Evolutionary conservation across 2,113 vertebrate genomes (phyloP).

Genomic region (Pluvianellus socialis): DNA sequence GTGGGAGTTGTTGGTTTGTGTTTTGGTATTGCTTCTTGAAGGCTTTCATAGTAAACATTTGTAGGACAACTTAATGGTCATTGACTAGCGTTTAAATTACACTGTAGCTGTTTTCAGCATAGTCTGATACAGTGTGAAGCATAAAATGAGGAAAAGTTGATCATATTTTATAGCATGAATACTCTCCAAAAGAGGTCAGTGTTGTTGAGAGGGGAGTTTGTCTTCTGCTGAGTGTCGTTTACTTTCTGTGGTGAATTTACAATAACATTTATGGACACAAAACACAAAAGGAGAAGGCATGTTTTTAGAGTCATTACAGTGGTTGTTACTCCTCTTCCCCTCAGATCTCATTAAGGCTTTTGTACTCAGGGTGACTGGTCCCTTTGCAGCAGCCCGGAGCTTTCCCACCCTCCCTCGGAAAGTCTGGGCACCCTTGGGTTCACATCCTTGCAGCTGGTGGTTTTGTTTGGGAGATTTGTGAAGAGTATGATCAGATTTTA

Average conservation of each 20-base stretch:
- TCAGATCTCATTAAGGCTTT: constrained; percentile 14
- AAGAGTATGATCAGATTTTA: neutral
- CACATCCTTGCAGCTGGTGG: neutral
- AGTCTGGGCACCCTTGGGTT: neutral
- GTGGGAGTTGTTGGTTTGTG: neutral
- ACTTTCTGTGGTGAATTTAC: neutral
- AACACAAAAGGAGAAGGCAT: neutral
- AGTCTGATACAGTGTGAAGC: neutral
- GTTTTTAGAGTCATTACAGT: neutral
- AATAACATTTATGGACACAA: neutral
- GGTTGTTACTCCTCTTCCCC: neutral
- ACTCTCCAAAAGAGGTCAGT: neutral
- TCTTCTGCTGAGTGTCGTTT: neutral
- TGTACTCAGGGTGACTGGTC: neutral
- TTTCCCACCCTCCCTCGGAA: neutral
- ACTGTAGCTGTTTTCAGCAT: neutral
- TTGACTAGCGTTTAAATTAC: neutral
- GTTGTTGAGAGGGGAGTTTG: neutral
- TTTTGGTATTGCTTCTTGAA: neutral
- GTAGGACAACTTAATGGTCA: neutral
- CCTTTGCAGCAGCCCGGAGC: neutral
- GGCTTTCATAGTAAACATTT: neutral
- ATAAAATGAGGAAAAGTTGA: neutral
- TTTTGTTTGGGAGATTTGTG: neutral
- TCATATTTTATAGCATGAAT: neutral